Conservation (phyloP, 1,140 invertebrate species). For the Microplitis mediator region DNA sequence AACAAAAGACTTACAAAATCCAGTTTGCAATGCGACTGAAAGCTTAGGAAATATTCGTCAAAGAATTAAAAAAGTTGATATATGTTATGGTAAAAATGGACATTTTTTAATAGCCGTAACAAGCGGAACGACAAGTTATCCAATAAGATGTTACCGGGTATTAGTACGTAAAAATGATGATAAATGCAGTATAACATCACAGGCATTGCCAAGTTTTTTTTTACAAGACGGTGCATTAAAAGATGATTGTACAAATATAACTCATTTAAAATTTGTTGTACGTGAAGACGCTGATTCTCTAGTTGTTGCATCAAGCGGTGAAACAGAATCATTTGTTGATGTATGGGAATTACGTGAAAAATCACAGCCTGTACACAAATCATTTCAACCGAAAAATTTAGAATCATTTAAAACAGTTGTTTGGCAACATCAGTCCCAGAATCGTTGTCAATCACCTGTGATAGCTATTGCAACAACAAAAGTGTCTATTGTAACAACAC, state of each 20-base stretch:
- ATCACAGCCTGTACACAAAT: conserved; percentile 76
- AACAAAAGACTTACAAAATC: conserved; percentile 60
- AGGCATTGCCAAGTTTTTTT: conserved; percentile 83
- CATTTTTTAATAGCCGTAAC: conserved; percentile 78
- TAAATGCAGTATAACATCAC: conserved; percentile 68
- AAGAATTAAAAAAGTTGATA: conserved; percentile 76
- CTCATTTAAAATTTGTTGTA: conserved; percentile 80
- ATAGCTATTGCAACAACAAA: conserved; percentile 67
- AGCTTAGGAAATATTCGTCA: conserved; percentile 76
- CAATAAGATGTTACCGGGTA: conserved; percentile 79
- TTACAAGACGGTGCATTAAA: conserved; percentile 68
- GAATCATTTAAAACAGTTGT: conserved; percentile 74
- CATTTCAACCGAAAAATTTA: conserved; percentile 66
- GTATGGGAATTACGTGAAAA: conserved; percentile 87
- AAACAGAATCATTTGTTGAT: conserved; percentile 73
- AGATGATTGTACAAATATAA: conserved; percentile 64
- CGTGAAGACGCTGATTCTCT: conserved; percentile 83
- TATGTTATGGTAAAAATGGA: conserved; percentile 79
- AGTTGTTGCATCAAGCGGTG: conserved; percentile 72
- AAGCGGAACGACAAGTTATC: conserved; percentile 71
- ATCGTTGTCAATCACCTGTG: conserved; percentile 61
- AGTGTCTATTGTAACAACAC: conserved; percentile 67
- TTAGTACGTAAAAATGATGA: conserved; percentile 67
- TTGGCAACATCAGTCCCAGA: conserved; percentile 73
- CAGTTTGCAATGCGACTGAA: conserved; percentile 65